Conservation (phyloP, 2,113 vertebrate genomes). For the Ursus arctos region DNA sequence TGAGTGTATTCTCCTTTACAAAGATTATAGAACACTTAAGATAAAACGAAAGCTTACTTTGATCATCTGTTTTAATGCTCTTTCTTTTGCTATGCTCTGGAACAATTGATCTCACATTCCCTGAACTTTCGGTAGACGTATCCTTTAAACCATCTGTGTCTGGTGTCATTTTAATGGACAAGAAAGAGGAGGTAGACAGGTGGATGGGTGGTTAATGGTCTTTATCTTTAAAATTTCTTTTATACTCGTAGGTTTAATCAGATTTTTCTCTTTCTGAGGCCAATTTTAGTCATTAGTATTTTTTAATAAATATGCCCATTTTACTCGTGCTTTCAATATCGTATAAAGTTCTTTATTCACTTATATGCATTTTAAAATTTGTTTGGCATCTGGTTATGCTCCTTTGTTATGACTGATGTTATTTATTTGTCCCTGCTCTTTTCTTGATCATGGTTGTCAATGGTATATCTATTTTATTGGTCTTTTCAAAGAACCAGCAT, state of each 20-base stretch:
- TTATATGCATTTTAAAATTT: background rate
- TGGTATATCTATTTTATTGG: background rate
- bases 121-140: background rate
- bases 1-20: background rate
- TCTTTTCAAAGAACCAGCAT: background rate
- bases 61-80: background rate
- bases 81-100: background rate
- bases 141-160: background rate
- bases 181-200: background rate
- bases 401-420: background rate
- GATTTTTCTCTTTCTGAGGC: background rate
- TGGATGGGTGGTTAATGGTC: background rate
- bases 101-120: background rate
- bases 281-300: background rate
- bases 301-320: background rate
- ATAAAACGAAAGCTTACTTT: background rate
- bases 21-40: background rate
- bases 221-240: background rate
- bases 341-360: background rate
- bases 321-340: background rate
- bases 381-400: background rate
- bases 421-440: background rate
- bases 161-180: background rate
- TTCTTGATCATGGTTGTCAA: background rate
- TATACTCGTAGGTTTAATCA: background rate